Evolutionary conservation across 1,140 invertebrate genomes (phyloP), one percentile per base, ranked within the genome.

Genomic region (Papilio machaon): DNA sequence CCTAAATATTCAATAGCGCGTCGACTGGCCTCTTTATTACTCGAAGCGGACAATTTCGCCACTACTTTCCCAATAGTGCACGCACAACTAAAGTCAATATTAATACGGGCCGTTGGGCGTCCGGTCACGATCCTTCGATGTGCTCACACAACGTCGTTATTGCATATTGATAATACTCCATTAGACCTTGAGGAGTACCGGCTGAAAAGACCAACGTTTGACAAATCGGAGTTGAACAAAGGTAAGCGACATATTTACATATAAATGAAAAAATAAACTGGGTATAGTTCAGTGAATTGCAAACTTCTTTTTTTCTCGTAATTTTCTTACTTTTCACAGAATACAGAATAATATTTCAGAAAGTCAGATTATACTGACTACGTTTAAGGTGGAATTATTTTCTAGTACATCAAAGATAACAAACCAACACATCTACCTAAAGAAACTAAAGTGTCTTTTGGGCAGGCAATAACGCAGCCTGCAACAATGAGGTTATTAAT

Each of bases 111-210:
- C 52, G 64, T 81, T 81, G 35, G 60, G 73, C 80, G 73, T 81
- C 80, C 73, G 73, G 80, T 81, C 80, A 81, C 80, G 80, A 81
- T 81, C 60, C 52, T 19, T 23, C 73, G 73, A 67, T 81, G 80
- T 81, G 80, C 80, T 81, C 64, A 81, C 70, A 80, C 43, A 75
- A 74, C 64, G 80, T 76, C 73, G 80, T 81, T 74, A 81, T 67
- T 81, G 73, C 80, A 81, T 81, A 81, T 75, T 76, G 80, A 81
- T 81, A 47, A 60, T 60, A 49, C 74, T 73, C 73, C 35, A 74
- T 76, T 76, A 76, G 80, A 52, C 73, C 73, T 75, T 52, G 73
- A 75, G 73, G 46, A n/a, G 70, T 23, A 73, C 35, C 35, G 67
- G 38, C 67, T 74, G n/a, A 43, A 74, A 38, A 43, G 73, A 47